Evolutionary conservation across 2,797 vertebrate genomes (phyloP).

Genomic region (Neostethus bicornis): DNA sequence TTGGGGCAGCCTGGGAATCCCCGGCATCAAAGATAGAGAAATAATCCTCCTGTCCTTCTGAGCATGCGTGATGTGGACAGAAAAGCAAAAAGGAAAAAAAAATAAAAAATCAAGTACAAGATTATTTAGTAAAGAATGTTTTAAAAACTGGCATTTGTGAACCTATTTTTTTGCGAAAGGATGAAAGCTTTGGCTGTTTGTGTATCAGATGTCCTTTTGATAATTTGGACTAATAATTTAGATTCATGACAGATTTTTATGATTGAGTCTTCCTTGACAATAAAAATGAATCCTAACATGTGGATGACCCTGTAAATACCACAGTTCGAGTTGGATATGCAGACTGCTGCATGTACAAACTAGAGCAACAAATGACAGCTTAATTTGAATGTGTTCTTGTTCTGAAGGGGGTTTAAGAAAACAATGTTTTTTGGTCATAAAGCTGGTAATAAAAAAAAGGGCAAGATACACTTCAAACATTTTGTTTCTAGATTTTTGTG

Average conservation of each 20-base stretch:
- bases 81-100: background rate
- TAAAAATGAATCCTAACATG: background rate
- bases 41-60: slow-evolving; percentile 47
- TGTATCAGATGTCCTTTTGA: background rate
- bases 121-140: too few species aligned
- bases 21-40: slow-evolving; percentile 49
- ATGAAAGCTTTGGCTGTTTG: background rate
- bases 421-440: slow-evolving; percentile 22
- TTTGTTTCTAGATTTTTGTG: slow-evolving; percentile 13
- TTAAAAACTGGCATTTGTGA: too few species aligned
- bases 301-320: slow-evolving; percentile 28
- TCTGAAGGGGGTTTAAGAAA: slow-evolving; percentile 13
- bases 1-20: slow-evolving; percentile 60
- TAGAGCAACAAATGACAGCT: slow-evolving; percentile 41
- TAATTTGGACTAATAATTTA: background rate
- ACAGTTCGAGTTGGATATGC: slow-evolving; percentile 29
- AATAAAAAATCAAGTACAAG: background rate
- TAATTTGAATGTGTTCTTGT: slow-evolving; percentile 20
- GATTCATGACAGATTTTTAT: background rate
- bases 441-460: slow-evolving; percentile 1
- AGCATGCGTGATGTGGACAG: background rate
- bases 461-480: background rate
- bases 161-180: too few species aligned
- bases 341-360: slow-evolving; percentile 32
- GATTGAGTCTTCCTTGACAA: background rate